Evolutionary conservation across 2,888 invertebrate genomes (phyloP).

Genomic region (Crematogaster levior): DNA sequence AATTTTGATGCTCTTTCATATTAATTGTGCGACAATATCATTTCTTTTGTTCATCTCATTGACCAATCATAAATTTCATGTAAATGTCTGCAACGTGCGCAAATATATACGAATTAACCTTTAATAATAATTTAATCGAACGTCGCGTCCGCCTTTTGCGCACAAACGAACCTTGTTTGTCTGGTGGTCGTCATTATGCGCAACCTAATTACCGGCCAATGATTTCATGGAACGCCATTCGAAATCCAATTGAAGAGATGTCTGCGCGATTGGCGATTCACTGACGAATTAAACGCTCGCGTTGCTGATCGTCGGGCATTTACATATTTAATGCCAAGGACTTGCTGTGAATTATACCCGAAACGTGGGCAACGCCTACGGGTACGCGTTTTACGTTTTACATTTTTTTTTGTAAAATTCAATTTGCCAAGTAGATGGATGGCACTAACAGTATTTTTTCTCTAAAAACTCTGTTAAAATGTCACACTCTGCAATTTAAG

Average conservation of each 20-base stretch:
- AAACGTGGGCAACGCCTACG: slow-evolving; percentile 72
- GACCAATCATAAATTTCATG: slow-evolving; percentile 11
- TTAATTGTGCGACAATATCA: background rate
- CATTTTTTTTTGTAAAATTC: slow-evolving; percentile 53
- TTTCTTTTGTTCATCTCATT: background rate
- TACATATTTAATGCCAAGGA: slow-evolving; percentile 83
- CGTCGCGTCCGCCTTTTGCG: slow-evolving; percentile 33
- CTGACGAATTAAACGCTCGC: slow-evolving; percentile 74
- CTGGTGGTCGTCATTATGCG: slow-evolving; percentile 73
- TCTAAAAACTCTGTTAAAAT: background rate
- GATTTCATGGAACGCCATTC: slow-evolving; percentile 73
- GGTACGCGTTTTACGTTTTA: slow-evolving; percentile 57
- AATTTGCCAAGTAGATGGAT: slow-evolving; percentile 16
- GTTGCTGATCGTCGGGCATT: slow-evolving; percentile 76
- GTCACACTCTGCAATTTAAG: background rate
- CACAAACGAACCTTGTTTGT: slow-evolving; percentile 65
- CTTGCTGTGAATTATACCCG: slow-evolving; percentile 74
- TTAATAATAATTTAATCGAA: slow-evolving; percentile 72
- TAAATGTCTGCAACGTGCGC: slow-evolving; percentile 13
- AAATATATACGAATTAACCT: slow-evolving; percentile 43
- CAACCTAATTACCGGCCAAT: slow-evolving; percentile 75
- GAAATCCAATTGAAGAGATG: slow-evolving; percentile 72
- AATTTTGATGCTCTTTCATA: background rate
- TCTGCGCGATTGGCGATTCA: slow-evolving; percentile 69
- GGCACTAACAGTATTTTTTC: background rate